A percentile compares a stretch with the other conserved stretches of the same genome.
Conservation (phyloP, 1,140 invertebrate species). For the Lucilia cuprina region DNA sequence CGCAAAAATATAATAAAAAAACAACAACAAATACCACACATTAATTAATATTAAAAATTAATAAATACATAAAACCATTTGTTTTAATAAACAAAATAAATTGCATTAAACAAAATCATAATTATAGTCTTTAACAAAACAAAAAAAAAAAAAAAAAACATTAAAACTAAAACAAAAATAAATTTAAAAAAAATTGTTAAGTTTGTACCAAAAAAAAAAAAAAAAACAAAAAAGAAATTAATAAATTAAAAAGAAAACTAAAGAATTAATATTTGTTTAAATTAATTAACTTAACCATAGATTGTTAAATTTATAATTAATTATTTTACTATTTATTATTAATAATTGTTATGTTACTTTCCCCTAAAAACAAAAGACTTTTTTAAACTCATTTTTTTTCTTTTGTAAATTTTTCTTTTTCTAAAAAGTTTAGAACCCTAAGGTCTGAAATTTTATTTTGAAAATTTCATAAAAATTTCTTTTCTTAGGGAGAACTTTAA, state of each 20-base stretch:
- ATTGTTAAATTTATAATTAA: constrained; percentile 8
- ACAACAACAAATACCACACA: not conserved
- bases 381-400: too few species aligned
- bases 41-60: not conserved
- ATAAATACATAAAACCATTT: not conserved
- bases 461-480: too few species aligned
- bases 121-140: constrained; percentile 18
- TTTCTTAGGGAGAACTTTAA: too few species aligned
- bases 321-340: not conserved
- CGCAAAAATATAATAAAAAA: not conserved
- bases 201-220: constrained; percentile 31
- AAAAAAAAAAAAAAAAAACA: not conserved
- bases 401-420: too few species aligned
- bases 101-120: constrained; percentile 22
- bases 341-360: too few species aligned
- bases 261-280: constrained; percentile 30
- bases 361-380: too few species aligned
- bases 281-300: constrained; percentile 10
- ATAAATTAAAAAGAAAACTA: not conserved
- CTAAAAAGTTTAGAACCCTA: too few species aligned
- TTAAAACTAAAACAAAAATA: not conserved
- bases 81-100: constrained; percentile 13
- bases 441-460: too few species aligned
- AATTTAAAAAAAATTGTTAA: constrained; percentile 19
- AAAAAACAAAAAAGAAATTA: not conserved